These are phyloP conservation scores for Gymnocypris eckloni DNA, from an alignment of 2,797 vertebrate genomes.

Conservation along the genomic window DNA sequence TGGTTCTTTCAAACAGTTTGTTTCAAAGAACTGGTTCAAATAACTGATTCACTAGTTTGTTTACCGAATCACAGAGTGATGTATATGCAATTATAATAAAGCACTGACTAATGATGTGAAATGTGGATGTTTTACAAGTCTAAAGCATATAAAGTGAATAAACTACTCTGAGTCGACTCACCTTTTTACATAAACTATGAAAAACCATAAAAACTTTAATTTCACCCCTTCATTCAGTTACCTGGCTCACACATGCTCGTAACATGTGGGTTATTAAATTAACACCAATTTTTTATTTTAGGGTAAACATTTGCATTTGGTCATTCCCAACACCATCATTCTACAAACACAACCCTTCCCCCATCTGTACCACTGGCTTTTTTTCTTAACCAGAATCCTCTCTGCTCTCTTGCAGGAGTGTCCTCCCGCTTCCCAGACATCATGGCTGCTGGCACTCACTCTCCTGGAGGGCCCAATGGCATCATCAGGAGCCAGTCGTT, in stretches of 20 bases:
- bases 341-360: not conserved
- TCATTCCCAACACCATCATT: not conserved
- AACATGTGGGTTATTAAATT: no score
- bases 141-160: not conserved
- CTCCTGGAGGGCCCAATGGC: constrained; percentile 95
- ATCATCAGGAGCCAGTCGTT: constrained; percentile 99
- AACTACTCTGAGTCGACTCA: not conserved
- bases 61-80: no score
- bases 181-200: not conserved
- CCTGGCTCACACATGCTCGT: no score
- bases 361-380: constrained; percentile 13
- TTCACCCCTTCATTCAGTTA: no score
- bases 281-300: no score
- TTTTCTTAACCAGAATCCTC: constrained; percentile 2
- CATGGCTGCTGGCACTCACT: constrained; percentile 94
- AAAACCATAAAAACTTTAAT: not conserved
- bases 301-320: not conserved
- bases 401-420: constrained; percentile 79
- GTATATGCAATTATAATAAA: not conserved
- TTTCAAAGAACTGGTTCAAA: no score
- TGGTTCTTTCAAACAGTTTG: no score
- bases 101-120: not conserved
- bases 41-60: no score
- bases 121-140: not conserved
- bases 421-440: constrained; percentile 89